Percentiles rank a stretch among this genome's conserved stretches.
Evolutionary conservation across 2,113 vertebrate genomes (phyloP).

Genomic region (Chionodraco myersi): DNA sequence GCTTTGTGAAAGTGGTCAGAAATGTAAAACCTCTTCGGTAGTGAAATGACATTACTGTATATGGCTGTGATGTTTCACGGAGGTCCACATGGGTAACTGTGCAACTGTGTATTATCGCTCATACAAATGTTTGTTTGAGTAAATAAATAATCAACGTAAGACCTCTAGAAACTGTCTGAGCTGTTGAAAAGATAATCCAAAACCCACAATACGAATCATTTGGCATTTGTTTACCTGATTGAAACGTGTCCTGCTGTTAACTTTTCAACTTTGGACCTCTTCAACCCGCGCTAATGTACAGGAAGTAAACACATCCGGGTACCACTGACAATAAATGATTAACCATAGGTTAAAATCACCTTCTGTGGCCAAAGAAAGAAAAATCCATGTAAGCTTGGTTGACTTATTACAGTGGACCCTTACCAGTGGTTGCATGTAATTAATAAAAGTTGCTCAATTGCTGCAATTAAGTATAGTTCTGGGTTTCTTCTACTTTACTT

Average conservation of each 20-base stretch:
- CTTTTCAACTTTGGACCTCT: constrained; percentile 24
- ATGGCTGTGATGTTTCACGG: not conserved
- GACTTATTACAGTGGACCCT: not conserved
- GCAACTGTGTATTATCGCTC: too few relatives aligned
- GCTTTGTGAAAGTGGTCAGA: not conserved
- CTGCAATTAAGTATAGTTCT: too few relatives aligned
- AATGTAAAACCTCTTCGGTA: too few relatives aligned
- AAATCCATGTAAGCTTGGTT: not conserved
- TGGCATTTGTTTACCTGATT: constrained; percentile 30
- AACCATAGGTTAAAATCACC: not conserved
- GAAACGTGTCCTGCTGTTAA: not conserved
- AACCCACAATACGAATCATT: not conserved
- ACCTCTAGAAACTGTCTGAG: not conserved
- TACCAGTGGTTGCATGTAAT: too few relatives aligned
- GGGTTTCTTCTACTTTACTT: too few relatives aligned
- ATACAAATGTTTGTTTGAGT: not conserved
- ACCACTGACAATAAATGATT: constrained; percentile 5
- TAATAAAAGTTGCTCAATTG: too few relatives aligned
- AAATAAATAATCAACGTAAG: too few relatives aligned
- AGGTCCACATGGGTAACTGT: not conserved
- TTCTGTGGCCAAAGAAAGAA: too few relatives aligned
- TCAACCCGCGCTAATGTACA: not conserved
- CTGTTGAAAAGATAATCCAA: not conserved
- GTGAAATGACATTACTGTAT: not conserved
- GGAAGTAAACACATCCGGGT: constrained; percentile 3